Evolutionary conservation across 2,113 vertebrate species (phyloP).

Genomic region (Thalassoma bifasciatum): DNA sequence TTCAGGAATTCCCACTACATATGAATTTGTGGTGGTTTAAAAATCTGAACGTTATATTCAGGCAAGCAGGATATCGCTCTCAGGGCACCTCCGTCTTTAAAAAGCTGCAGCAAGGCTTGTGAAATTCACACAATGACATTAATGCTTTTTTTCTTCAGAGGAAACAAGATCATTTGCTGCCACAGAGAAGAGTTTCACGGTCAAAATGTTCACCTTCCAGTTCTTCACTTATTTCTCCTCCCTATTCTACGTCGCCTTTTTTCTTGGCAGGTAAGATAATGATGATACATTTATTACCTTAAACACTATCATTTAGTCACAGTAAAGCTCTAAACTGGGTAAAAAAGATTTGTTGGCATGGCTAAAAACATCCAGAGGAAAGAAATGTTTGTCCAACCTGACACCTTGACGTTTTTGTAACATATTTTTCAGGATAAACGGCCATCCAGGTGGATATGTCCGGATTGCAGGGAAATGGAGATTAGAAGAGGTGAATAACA

Average conservation of each 20-base stretch:
- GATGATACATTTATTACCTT: background rate
- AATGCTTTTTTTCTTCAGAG: slow-evolving; percentile 84
- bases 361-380: too few relatives aligned
- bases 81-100: too few relatives aligned
- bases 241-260: slow-evolving; percentile 93
- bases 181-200: slow-evolving; percentile 88
- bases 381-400: too few relatives aligned
- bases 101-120: background rate
- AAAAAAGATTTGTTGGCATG: too few relatives aligned
- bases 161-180: slow-evolving; percentile 86
- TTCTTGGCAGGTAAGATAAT: slow-evolving; percentile 90
- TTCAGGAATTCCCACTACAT: too few relatives aligned
- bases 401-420: background rate
- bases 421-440: slow-evolving; percentile 88
- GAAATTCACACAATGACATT: slow-evolving; percentile 71
- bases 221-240: slow-evolving; percentile 96
- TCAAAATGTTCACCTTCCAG: slow-evolving; percentile 96
- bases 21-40: too few relatives aligned
- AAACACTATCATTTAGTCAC: too few relatives aligned
- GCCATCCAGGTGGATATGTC: slow-evolving; percentile 89
- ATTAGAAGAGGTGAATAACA: slow-evolving; percentile 90
- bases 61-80: too few relatives aligned
- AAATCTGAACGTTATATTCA: too few relatives aligned
- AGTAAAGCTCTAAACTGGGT: too few relatives aligned
- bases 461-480: slow-evolving; percentile 91